Base-by-base conservation (phyloP, 1,140 invertebrate species). In the Tigriopus japonicus region DNA sequence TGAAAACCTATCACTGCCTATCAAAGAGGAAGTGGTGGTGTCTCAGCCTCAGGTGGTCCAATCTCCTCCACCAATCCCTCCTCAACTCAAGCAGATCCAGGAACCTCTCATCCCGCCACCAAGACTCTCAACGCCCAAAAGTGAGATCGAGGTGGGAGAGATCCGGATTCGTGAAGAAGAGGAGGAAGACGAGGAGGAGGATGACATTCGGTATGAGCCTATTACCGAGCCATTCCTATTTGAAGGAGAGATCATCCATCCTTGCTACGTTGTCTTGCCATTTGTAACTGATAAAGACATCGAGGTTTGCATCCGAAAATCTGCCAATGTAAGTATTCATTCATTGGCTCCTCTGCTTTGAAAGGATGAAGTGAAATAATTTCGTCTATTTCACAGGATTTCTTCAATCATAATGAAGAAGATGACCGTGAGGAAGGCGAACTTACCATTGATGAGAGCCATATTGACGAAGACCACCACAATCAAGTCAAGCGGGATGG, bases 241-340 rank as follows among this genome's bases (percentile, higher is more conserved):
- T 40, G 59, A 61, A 41, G 51, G 40, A n/a, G n/a, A 15, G 49
- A 35, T 61, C 13, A 55, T 61, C 40, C 15, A 41, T 19, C 59
- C 59, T 42, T 61, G 43, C n/a, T 61, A 61, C 51, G 43, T 54
- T 28, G 59, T 61, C 9, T 55, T 61, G 15, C 59, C 59, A 15
- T 61, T 54, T 53, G 59, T 61, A 2, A 23, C 49, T 3, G 59
- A 61, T 15, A 12, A 61, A 24, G 59, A 61, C 28, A 54, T 61
- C 24, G 51, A 61, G n/a, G 55, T 41, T 35, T 42, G 55, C 55
- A 41, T 58, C 21, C 28, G 15, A 10, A 21, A 58, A 14, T 28
- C 40, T 41, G 13, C 41, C 35, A 42, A 28, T 10, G 45, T 49
- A 49, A 49, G 45, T 49, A 6, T 49, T 6, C 45, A 6, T 3